Evolutionary conservation across 2,797 vertebrate genomes (phyloP), one percentile per base, ranked within the genome.

Genomic region (Enteromius anoplus): DNA sequence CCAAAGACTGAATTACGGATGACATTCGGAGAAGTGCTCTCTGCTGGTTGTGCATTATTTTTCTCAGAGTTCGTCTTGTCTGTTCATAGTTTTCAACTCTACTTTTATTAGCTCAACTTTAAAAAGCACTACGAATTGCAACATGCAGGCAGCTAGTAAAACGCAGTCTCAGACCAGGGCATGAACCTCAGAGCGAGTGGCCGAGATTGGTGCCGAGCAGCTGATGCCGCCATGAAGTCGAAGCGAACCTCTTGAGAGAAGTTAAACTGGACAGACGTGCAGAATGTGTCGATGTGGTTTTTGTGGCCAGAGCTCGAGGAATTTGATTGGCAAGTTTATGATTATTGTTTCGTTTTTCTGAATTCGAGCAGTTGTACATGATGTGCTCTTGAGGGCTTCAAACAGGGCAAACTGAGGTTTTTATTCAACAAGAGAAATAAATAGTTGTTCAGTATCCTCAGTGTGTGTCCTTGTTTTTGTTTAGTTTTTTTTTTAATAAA

Each of bases 371-470:
- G 89, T 83, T 85, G 90, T 89, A 90, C 88, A 93, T 88, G 90
- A 86, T 88, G 62, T 87, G 88, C 92, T 91, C 88, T 83, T 90
- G 85, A 91, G 88, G 87, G 84, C 92, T 89, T 89, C 89, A 85
- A 85, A 87, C 68, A 26, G 58, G 78, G 79, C 69, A 85, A 89
- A 93, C 89, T 85, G 88, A 92, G 92, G 87, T 95, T 95, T 96
- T 96, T 94, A 94, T 93, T 93, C 93, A 88, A 88, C 66, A 82
- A 84, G 40, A 89, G 88, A 77, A 94, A 94, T 94, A 95, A 94
- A 95, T 90, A 92, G 86, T 95, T 93, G 91, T 92, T 92, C 90
- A 92, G 90, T 92, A 91, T 82, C 17, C 9, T 21, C 10, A n/a
- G 83, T 85, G 10, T 88, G 26, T 65, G 14, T 21, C 34, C 70